phyloP scores from a whole-genome alignment of 2,888 invertebrate genomes.

The Amiota communis region DNA sequence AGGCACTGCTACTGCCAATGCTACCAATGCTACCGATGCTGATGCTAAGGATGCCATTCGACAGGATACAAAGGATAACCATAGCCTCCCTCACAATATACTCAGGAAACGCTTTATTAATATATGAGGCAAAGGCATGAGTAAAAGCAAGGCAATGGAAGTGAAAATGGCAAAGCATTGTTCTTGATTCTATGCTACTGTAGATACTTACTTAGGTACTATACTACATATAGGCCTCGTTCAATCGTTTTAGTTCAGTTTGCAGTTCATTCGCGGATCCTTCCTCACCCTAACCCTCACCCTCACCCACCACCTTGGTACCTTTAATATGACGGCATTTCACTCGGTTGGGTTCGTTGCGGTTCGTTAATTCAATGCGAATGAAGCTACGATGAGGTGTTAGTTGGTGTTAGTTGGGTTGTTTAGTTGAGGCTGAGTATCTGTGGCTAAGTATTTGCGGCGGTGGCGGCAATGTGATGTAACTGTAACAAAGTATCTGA shows the following conservation, averaged over 20 bases:
- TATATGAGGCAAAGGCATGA: too few species aligned
- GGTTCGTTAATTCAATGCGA: conserved; percentile 62
- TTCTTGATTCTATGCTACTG: too few species aligned
- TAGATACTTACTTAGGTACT: too few species aligned
- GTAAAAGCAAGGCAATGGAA: too few species aligned
- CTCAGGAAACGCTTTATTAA: too few species aligned
- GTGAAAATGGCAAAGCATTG: too few species aligned
- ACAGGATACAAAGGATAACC: background rate
- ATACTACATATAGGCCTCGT: too few species aligned
- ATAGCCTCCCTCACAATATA: background rate
- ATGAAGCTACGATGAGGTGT: background rate
- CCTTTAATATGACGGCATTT: conserved; percentile 35
- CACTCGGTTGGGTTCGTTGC: conserved; percentile 60
- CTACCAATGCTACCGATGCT: conserved; percentile 35
- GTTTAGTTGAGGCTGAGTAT: background rate
- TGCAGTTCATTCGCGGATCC: too few species aligned
- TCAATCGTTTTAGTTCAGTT: too few species aligned
- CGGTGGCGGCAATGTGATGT: background rate
- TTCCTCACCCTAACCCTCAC: too few species aligned
- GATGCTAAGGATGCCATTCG: conserved; percentile 11
- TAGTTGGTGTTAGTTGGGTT: background rate
- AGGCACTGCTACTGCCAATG: conserved; percentile 32
- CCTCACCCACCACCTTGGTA: too few species aligned
- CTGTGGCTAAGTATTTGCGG: background rate
- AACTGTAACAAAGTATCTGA: conserved; percentile 2